Conservation (phyloP, 2,113 vertebrate species). For the Notechis scutatus region DNA sequence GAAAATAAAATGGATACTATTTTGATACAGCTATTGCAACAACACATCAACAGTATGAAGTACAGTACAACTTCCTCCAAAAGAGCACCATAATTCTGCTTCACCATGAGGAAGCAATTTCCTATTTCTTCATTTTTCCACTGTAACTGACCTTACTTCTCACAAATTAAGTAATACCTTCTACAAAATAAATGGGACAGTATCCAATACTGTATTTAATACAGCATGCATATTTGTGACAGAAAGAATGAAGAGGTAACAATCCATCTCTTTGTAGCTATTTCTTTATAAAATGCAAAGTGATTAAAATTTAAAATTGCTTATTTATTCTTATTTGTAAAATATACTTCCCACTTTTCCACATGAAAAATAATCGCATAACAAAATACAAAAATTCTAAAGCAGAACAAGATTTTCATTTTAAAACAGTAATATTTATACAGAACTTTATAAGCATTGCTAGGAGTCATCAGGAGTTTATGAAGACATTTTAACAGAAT, state of each 20-base stretch:
- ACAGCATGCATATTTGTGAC: background rate
- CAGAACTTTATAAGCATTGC: background rate
- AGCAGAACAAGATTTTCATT: background rate
- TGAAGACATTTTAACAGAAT: background rate
- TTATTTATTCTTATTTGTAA: background rate
- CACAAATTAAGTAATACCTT: constrained; percentile 13
- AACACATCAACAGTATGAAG: background rate
- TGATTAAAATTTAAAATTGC: background rate
- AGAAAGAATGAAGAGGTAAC: background rate
- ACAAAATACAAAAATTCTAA: background rate
- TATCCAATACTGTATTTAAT: background rate
- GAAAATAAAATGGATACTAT: constrained; percentile 17
- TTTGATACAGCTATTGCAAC: constrained; percentile 40
- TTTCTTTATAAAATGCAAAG: background rate
- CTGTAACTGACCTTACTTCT: background rate
- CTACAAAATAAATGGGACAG: constrained; percentile 14
- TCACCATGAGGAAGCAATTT: constrained; percentile 32
- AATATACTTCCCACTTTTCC: background rate
- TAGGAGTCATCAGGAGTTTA: background rate
- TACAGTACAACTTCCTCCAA: constrained; percentile 57
- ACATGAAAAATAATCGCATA: background rate
- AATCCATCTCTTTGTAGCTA: background rate
- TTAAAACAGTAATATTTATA: background rate
- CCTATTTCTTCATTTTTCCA: background rate
- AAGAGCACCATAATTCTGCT: constrained; percentile 20